Percentiles rank a stretch among this genome's conserved stretches.
phyloP scores from a whole-genome alignment of 92 coral and sea anemone species.

The Epizoanthus stellaris region DNA sequence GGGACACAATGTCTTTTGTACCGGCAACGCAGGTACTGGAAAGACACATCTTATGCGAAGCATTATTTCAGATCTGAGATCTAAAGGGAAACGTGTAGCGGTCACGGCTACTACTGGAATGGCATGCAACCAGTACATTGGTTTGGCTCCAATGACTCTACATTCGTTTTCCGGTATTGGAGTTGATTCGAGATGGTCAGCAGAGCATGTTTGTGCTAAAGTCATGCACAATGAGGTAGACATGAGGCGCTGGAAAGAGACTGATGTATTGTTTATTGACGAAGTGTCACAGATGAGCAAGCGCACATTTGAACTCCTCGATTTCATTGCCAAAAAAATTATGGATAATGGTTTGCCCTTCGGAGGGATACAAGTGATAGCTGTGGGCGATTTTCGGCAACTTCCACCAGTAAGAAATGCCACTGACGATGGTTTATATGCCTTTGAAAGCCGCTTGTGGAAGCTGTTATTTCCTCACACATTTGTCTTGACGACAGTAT shows the following conservation, averaged over 20 bases:
- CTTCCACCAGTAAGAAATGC: slow-evolving; percentile 65
- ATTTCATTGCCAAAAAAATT: slow-evolving; percentile 43
- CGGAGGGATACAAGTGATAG: slow-evolving; percentile 73
- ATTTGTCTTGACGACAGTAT: slow-evolving; percentile 31
- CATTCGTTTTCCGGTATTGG: slow-evolving; percentile 8
- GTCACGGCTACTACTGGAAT: slow-evolving; percentile 18
- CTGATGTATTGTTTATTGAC: slow-evolving; percentile 61
- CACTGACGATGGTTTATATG: slow-evolving; percentile 45
- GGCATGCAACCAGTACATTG: neutral
- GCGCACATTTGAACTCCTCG: slow-evolving; percentile 44
- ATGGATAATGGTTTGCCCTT: slow-evolving; percentile 30
- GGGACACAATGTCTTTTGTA: neutral
- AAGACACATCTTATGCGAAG: neutral
- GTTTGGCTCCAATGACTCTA: neutral
- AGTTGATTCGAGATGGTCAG: neutral
- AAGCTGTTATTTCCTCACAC: slow-evolving; percentile 50
- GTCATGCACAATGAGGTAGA: slow-evolving; percentile 1
- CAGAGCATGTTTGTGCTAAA: neutral
- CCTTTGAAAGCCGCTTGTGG: slow-evolving; percentile 55
- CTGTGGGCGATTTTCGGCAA: slow-evolving; percentile 65
- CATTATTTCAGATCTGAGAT: neutral
- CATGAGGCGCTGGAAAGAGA: slow-evolving; percentile 48
- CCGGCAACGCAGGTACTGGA: neutral
- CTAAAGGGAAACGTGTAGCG: neutral
- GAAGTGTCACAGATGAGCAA: slow-evolving; percentile 66